Evolutionary conservation across 2,888 invertebrate genomes (phyloP).

Genomic region (Bombylius discolor): DNA sequence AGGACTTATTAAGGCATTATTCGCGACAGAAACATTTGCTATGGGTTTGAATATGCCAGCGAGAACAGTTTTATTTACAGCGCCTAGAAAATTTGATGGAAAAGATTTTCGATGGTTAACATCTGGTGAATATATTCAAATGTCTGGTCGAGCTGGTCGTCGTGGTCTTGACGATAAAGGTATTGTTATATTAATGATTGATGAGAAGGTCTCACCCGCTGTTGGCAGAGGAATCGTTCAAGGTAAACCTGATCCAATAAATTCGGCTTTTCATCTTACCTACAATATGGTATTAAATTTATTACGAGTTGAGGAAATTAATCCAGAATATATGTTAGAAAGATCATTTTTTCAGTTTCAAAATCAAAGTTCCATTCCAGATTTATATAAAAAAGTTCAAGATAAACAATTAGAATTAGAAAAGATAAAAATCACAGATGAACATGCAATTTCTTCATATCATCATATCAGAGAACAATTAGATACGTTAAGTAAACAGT

Average conservation of each 20-base stretch:
- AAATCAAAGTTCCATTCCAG: conserved; percentile 90
- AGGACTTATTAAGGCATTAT: conserved; percentile 93
- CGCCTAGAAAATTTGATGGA: conserved; percentile 93
- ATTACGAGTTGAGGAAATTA: conserved; percentile 94
- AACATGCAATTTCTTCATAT: conserved; percentile 66
- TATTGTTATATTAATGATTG: conserved; percentile 96
- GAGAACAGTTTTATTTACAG: conserved; percentile 93
- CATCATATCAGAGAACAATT: conserved; percentile 74
- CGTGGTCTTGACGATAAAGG: conserved; percentile 94
- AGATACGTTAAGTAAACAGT: conserved; percentile 57
- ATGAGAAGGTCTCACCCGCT: conserved; percentile 81
- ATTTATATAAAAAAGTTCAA: conserved; percentile 64
- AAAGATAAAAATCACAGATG: conserved; percentile 52
- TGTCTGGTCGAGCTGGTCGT: conserved; percentile 97
- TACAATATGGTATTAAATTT: conserved; percentile 99
- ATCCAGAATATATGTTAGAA: conserved; percentile 98
- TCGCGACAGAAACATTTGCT: conserved; percentile 99
- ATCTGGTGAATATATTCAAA: conserved; percentile 98
- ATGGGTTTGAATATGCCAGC: conserved; percentile 99
- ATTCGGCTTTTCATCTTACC: conserved; percentile 97
- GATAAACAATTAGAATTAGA: conserved; percentile 53
- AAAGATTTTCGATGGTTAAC: conserved; percentile 87
- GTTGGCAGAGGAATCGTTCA: conserved; percentile 65
- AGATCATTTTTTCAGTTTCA: conserved; percentile 98
- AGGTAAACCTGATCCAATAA: conserved; percentile 91